Conservation (phyloP, 2,888 invertebrate species). For the Pseudeuparius sepicola region DNA sequence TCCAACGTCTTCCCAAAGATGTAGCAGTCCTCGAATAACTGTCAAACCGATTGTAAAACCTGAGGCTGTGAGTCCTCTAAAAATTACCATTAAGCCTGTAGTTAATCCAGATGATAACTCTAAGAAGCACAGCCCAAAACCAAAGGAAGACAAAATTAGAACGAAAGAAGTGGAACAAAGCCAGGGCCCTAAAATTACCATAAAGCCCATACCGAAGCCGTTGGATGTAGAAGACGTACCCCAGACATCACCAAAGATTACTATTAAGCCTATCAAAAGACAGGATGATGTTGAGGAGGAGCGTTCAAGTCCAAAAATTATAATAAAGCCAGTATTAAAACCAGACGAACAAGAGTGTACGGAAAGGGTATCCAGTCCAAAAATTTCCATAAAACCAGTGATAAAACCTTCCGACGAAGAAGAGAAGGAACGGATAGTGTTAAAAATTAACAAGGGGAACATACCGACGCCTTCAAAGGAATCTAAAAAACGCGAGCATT, state of each 20-base stretch:
- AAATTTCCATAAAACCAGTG: conserved; percentile 50
- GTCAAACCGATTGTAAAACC: conserved; percentile 37
- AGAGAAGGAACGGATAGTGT: conserved; percentile 44
- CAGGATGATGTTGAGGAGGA: conserved; percentile 15
- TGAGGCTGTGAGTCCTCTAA: conserved; percentile 28
- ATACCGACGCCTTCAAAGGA: conserved; percentile 25
- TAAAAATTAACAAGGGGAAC: conserved; percentile 53
- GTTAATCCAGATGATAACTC: conserved; percentile 29
- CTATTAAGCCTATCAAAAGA: conserved; percentile 40
- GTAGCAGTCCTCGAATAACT: conserved; percentile 36
- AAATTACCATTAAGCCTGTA: conserved; percentile 43
- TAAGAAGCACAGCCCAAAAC: conserved; percentile 29
- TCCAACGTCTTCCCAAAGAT: conserved; percentile 30
- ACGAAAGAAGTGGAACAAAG: conserved; percentile 23
- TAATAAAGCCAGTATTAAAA: conserved; percentile 37
- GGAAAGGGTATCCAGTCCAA: conserved; percentile 29
- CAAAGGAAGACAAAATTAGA: too few species aligned
- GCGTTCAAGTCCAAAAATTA: conserved; percentile 35
- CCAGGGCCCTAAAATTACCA: conserved; percentile 42
- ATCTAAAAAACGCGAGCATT: conserved; percentile 29
- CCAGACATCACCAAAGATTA: conserved; percentile 38
- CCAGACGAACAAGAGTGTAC: conserved; percentile 34
- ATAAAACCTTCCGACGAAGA: conserved; percentile 40
- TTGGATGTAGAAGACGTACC: conserved; percentile 22
- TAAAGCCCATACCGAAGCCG: conserved; percentile 48